Base-by-base conservation (phyloP, 2,113 vertebrate genomes). In the Scytalopus superciliaris region DNA sequence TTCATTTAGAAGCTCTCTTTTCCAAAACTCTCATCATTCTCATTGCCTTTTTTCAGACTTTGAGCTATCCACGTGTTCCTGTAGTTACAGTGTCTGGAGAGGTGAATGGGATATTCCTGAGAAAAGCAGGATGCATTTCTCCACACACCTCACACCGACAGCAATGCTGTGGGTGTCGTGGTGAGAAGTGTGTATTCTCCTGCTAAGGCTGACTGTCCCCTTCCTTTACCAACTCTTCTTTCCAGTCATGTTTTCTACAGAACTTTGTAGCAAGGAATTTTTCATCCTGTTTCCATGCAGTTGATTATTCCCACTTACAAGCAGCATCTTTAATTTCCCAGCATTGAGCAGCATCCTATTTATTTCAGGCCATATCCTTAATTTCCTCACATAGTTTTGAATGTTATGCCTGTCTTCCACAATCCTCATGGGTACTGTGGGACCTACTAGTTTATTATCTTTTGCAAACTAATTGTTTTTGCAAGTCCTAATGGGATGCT, bases 391-490 rank as follows among this genome's bases (percentile, higher is more conserved):
- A 91, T 78, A 2, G 50, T 77, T 91, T 84, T 82, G 69, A 75
- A 72, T 52, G 62, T 60, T 89, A 42, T 28, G 52, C 44, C 13
- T 59, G 27, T 64, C 64, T 94, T 63, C 75, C 53, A 73, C 24
- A 40, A 35, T 62, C 62, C 92, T 66, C 76, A 0, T 57, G 90
- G 67, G 95, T 62, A 57, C 68, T 73, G 12, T 4, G 55, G 85
- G 67, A 80, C 50, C 67, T 90, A n/a, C 31, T 27, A 35, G 78
- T 85, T 94, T 80, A 92, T 93, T 88, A 93, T 84, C 59, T 88
- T 92, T 80, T 57, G 55, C 78, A 88, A 86, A 55, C 63, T 90
- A 88, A 95, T 93, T 94, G 49, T 24, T 85, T 93, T 76, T 86
- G 25, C 56, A 77, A 18, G 31, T 84, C 88, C 68, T 93, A 70